Conservation (phyloP, 2,888 invertebrate genomes). For the Julus scanicus region DNA sequence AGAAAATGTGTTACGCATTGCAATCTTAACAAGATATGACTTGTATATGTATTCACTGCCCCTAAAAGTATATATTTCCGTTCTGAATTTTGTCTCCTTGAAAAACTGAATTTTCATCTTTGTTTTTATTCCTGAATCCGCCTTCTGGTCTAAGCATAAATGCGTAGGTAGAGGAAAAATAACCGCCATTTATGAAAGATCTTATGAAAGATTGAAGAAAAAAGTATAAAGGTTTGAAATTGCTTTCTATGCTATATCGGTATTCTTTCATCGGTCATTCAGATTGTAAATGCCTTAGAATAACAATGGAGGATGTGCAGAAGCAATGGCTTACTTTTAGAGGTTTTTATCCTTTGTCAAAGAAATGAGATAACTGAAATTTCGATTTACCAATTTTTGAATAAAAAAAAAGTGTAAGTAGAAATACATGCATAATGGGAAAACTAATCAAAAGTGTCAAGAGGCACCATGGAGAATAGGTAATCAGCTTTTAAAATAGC, state of each 20-base stretch:
- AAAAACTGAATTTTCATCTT: not conserved
- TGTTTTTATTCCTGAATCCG: not conserved
- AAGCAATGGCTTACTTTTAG: conserved; percentile 1
- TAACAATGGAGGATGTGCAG: conserved; percentile 7
- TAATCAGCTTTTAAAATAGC: conserved; percentile 1
- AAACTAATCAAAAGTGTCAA: not conserved
- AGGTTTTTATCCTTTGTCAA: not conserved
- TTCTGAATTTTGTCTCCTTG: not conserved
- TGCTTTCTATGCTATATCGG: not conserved
- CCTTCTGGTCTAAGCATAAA: not conserved
- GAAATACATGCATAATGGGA: not conserved
- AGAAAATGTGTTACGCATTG: not conserved
- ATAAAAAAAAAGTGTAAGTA: not conserved
- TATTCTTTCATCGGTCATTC: not conserved
- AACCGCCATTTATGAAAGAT: not conserved
- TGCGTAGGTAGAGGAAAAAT: not conserved
- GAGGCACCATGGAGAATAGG: not conserved
- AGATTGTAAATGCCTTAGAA: not conserved
- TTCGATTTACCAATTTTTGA: not conserved
- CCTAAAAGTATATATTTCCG: not conserved
- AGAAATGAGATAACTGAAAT: conserved; percentile 8
- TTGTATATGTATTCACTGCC: not conserved
- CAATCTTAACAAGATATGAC: not conserved
- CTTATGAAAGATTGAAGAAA: not conserved
- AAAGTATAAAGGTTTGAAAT: conserved; percentile 15